A percentile compares a stretch with the other conserved stretches of the same genome.
These are phyloP conservation scores for Saccopteryx leptura DNA, from an alignment of 2,113 vertebrate species.

Conservation along the genomic window DNA sequence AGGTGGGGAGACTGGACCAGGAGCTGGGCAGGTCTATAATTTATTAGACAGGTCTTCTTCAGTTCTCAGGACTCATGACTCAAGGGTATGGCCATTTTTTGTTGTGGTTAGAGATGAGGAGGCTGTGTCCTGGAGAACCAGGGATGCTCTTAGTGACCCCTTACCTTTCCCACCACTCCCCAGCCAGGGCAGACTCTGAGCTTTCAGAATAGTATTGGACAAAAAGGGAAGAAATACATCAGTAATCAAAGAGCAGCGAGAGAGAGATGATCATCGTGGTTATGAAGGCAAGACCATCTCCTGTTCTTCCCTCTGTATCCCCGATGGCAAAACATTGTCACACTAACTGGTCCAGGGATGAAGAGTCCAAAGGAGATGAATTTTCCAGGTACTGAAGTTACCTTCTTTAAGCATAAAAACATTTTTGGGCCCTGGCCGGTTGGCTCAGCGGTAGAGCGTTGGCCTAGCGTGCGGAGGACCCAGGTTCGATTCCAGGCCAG, in stretches of 20 bases:
- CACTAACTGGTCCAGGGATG: background rate
- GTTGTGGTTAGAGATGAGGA: background rate
- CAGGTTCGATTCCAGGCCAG: too few species aligned
- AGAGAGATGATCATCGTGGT: background rate
- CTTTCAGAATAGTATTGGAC: background rate
- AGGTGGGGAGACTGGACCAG: background rate
- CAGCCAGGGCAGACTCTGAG: background rate
- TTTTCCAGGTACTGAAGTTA: constrained; percentile 2
- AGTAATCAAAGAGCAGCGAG: background rate
- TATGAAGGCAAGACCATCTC: background rate
- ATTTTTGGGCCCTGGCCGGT: too few species aligned
- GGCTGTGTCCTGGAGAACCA: background rate
- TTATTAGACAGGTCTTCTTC: background rate
- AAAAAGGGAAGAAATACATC: background rate
- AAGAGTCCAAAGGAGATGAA: background rate
- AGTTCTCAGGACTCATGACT: background rate
- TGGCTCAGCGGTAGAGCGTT: too few species aligned
- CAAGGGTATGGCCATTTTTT: background rate
- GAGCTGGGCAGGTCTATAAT: background rate
- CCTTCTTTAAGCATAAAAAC: background rate
- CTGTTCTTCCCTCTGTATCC: background rate
- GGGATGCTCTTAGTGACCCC: background rate
- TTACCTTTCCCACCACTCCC: background rate
- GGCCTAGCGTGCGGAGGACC: too few species aligned
- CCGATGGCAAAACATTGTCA: background rate